Base-by-base conservation (phyloP, 37 sponge, comb jelly and placozoan species). In the Trichoplax adhaerens region DNA sequence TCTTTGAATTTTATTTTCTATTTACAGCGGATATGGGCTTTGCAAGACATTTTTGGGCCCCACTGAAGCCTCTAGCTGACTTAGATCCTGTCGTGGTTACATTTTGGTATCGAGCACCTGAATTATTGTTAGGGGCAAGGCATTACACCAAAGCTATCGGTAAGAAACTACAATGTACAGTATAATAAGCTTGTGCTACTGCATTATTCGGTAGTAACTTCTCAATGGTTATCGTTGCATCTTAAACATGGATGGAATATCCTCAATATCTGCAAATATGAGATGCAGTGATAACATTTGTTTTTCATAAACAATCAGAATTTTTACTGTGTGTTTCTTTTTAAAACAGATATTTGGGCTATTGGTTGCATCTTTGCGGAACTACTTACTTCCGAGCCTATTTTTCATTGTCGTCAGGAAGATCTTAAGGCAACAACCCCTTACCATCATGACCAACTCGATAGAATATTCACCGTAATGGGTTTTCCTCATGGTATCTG, bases 71-170 rank as follows among this genome's bases (percentile, higher is more conserved):
- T 0, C 81, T 95, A 67, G 97, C 97, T n/a, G 91, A 90, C 5
- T 82, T 90, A 74, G 97, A 95, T 60, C 97, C 97, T 47, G 97
- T 95, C 61, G 97, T 95, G 61, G 97, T 95, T 66, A 95, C 97
- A 49, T 95, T 90, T 76, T 95, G 97, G 97, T 95, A 95, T 71
- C 65, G 97, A 64, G 97, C 91, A 5, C 97, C 97, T 5, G 97
- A 95, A 70, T 84, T 95, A 48, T 81, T 95, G 0, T 80, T 95
- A 1, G 97, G 91, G 10, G 97, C 97, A 0, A 87, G 80, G 60
- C 97, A 95, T 78, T 95, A 95, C 78, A 95, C 97, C 58, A 95
- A 95, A 62, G 97, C 97, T 0, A 95, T 95, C 49, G 93, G 91
- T 89, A 54, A 10, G 70, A 53, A 5, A 58, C 29, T 3, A 2